Base-by-base conservation (phyloP, 2,888 invertebrate genomes). In the Biston betularia region DNA sequence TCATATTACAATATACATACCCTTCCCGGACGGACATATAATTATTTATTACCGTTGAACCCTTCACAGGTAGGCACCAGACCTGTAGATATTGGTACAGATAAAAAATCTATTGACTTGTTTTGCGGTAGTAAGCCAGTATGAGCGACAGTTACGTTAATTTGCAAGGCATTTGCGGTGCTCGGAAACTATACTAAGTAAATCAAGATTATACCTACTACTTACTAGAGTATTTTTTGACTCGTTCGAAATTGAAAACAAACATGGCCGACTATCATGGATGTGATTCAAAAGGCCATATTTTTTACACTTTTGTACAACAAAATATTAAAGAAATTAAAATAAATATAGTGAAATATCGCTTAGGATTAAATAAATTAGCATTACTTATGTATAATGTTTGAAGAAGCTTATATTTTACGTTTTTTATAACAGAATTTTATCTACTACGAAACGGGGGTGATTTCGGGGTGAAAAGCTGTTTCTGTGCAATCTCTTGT, bases 161-260 rank as follows among this genome's bases (percentile, higher is more conserved):
- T 42, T 63, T 35, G 55, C 49, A 68, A 68, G 67, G 67, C 67
- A 68, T 59, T 54, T 34, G 3, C n/a, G 67, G 67, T 68, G 67
- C 46, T 63, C 45, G 49, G 15, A 35, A 34, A 45, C 38, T 24
- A 14, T 62, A 52, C 52, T 56, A 56, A 55, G 38, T 42, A 44
- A n/a, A 10, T 38, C 52, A 38, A 38, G 14, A n/a, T 40, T n/a
- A 52, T 40, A 40, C n/a, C n/a, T n/a, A n/a, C 12, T 44, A 7
- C 10, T 24, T 12, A 53, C 24, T 54, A 54, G 42, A 54, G 42
- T 40, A 24, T 6, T 35, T 50, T 9, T 44, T 46, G 15, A 15
- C 38, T 38, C 38, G 38, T 38, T 35, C 52, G 14, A 52, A 52
- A 54, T 12, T 42, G 33, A 24, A 54, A 54, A 54, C 24, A 38